Conservation (phyloP, 2,888 invertebrate genomes). For the Gisinianus flammeolus region DNA sequence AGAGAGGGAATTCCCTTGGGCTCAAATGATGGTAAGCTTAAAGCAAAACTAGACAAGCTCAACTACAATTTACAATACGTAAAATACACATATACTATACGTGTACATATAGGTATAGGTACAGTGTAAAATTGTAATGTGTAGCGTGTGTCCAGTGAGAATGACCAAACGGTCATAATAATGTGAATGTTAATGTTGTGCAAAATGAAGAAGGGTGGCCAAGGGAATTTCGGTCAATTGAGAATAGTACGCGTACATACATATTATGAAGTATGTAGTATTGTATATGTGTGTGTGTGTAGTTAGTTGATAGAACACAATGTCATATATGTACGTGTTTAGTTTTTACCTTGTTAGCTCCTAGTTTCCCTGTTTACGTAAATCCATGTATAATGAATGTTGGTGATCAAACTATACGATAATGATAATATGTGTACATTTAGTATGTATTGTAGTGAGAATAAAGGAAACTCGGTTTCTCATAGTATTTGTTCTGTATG, state of each 20-base stretch:
- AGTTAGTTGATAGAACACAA: not conserved
- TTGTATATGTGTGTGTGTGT: not conserved
- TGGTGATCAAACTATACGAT: not conserved
- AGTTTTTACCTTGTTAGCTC: slow-evolving; percentile 4
- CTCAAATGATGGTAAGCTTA: not conserved
- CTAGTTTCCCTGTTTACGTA: not conserved
- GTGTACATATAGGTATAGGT: not conserved
- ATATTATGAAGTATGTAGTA: not conserved
- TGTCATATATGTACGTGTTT: not conserved
- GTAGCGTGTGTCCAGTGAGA: slow-evolving; percentile 9
- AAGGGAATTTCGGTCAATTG: slow-evolving; percentile 29
- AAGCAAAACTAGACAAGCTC: no score
- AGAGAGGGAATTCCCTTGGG: not conserved
- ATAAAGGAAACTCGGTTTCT: not conserved
- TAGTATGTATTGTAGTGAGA: not conserved
- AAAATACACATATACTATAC: not conserved
- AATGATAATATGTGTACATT: not conserved
- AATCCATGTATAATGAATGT: not conserved
- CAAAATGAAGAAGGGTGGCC: slow-evolving; percentile 41
- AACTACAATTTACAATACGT: not conserved
- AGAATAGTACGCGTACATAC: not conserved
- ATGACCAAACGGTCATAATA: slow-evolving; percentile 6
- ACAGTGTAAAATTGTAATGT: not conserved
- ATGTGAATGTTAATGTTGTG: slow-evolving; percentile 37
- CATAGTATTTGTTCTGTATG: not conserved